Evolutionary conservation across 2,797 vertebrate species (phyloP), one percentile per base, ranked within the genome.

Genomic region (Orientallactaga sibirica): DNA sequence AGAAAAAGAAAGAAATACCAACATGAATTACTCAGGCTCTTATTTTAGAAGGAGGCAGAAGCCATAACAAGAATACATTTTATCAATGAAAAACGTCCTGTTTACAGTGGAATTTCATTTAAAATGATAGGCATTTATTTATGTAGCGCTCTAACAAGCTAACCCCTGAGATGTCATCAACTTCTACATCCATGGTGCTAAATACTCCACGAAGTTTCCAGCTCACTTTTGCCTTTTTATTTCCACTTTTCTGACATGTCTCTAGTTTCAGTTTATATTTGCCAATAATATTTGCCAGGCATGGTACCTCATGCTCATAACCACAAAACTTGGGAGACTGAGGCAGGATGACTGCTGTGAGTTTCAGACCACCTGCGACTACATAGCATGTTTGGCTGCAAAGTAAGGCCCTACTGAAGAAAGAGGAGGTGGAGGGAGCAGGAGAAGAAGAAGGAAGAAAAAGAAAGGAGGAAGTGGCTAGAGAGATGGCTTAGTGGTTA

Each of bases 31-130:
- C 3, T 24, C 37, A 93, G 71, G 64, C 6, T 33, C 15, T 79
- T 41, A 88, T 25, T 25, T 48, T 66, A 68, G 19, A 90, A 76
- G 16, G 86, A 73, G 70, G 41, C 55, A 92, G 64, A 68, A 27
- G 79, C 10, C 7, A 33, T 76, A 88, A 94, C 62, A 71, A 77
- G 22, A 66, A 61, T 76, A 25, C 43, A 25, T 86, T 90, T 92
- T 62, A 79, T 48, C 85, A 75, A 79, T 58, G 61, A 73, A 77
- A 93, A 89, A 75, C 4, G 22, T 77, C 87, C 58, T 77, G n/a
- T 88, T 90, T 79, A 86, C 75, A 75, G 41, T 22, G 92, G 37
- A 92, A 96, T 95, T 71, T 85, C 18, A 94, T 25, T 96, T 90
- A 73, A 92, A 92, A 95, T 62, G 37, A 86, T 68, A 91, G 15